Base-by-base conservation (phyloP, 1,140 invertebrate genomes). In the Streblospio benedicti region DNA sequence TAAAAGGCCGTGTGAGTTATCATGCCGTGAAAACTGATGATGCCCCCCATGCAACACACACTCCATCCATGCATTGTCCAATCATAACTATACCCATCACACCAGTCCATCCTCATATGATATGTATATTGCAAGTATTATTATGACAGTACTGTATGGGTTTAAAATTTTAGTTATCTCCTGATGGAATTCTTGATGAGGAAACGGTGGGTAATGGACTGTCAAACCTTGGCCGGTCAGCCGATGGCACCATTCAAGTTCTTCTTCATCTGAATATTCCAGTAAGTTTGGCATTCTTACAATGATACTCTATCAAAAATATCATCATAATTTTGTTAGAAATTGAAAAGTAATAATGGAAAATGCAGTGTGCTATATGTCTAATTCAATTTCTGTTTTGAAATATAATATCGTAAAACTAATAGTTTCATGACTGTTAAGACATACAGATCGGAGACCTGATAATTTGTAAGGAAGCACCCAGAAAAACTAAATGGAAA, bases 191-290 rank as follows among this genome's bases (percentile, higher is more conserved):
- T 14, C 51, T 77, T 43, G 74, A 77, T 69, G 75, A 76, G 49
- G 69, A 75, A 51, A 73, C 70, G n/a, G 59, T 78, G 49, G 65
- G 65, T 14, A 45, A 70, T 56, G 73, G 73, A 20, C 55, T 78
- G 44, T 73, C 72, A 33, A 75, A 76, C 57, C 62, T 76, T 27
- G 75, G 76, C 9, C 59, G 70, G 44, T 72, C 74, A 27, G 76
- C 76, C 47, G 67, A 73, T 69, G 76, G 75, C 5, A 64, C 64
- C 18, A 59, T 68, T 61, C 73, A 75, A 68, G 72, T 74, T 6
- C 77, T 71, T 62, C 68, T 76, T 5, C 67, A 76, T 65, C 63
- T 71, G 16, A 65, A 71, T 4, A 63, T 76, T 41, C 69, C 74
- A 4, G 75, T 75, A 69, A 67, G 69, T 66, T 25, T 33, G n/a